A percentile compares a stretch with the other conserved stretches of the same genome.
phyloP scores from a whole-genome alignment of 2,113 vertebrate species.

The Nanger granti region DNA sequence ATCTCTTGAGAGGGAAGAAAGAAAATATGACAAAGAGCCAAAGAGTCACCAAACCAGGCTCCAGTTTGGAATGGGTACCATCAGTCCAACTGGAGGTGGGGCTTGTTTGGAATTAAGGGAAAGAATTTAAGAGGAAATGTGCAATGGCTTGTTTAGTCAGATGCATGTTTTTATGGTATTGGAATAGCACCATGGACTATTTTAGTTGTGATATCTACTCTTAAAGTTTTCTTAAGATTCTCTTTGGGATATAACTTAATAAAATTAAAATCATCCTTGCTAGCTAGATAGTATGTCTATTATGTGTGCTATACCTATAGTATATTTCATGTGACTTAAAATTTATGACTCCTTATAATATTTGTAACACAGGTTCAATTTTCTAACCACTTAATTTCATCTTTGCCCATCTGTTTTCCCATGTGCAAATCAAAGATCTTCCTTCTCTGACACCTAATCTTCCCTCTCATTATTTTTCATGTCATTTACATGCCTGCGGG shows the following conservation, averaged over 20 bases:
- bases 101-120: not conserved
- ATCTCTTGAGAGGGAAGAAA: not conserved
- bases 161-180: not conserved
- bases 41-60: not conserved
- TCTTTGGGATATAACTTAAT: not conserved
- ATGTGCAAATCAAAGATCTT: not conserved
- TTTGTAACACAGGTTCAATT: not conserved
- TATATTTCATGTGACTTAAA: not conserved
- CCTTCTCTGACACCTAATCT: not conserved
- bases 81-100: not conserved
- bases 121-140: not conserved
- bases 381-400: not conserved
- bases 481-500: not conserved
- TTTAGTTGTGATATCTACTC: not conserved
- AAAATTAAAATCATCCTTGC: not conserved
- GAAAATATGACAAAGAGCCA: not conserved
- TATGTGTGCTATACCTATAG: not conserved
- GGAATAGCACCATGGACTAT: not conserved
- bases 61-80: not conserved
- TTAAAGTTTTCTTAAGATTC: not conserved
- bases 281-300: not conserved
- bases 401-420: not conserved
- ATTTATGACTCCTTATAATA: not conserved
- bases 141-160: not conserved
- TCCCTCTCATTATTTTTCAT: not conserved